Conservation (phyloP, 2,888 invertebrate species). For the Incurvaria masculella region DNA sequence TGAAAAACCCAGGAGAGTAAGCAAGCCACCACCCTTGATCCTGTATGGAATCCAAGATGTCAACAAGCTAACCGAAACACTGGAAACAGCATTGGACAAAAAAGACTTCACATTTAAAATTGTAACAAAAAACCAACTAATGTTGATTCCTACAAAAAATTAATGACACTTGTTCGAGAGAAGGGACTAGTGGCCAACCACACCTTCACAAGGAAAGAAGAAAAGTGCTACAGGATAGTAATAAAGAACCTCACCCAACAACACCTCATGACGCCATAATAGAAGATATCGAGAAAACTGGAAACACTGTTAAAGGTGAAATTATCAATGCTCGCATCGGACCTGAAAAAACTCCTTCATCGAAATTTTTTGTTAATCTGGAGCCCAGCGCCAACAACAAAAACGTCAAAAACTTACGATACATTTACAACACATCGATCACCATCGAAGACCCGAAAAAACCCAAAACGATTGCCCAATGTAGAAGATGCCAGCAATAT, state of each 20-base stretch:
- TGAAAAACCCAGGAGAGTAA: neutral
- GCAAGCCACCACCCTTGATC: slow-evolving; percentile 20
- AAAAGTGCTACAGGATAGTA: slow-evolving; percentile 5
- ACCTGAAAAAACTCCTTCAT: neutral
- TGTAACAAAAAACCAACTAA: neutral
- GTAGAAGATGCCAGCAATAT: slow-evolving; percentile 1
- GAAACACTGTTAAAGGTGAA: neutral
- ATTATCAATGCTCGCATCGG: slow-evolving; percentile 2
- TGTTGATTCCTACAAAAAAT: neutral
- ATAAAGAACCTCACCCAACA: slow-evolving; percentile 11
- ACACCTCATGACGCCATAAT: slow-evolving; percentile 1
- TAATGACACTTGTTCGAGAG: neutral
- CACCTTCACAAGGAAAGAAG: neutral
- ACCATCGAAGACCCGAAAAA: slow-evolving; percentile 3
- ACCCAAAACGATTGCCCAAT: neutral
- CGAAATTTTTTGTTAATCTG: slow-evolving; percentile 3
- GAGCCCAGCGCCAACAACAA: slow-evolving; percentile 2
- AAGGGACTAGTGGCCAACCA: neutral
- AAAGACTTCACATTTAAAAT: neutral
- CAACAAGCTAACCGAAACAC: neutral
- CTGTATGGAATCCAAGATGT: slow-evolving; percentile 21
- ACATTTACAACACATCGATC: neutral
- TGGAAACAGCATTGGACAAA: neutral
- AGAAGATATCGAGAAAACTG: neutral
- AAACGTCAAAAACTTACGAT: neutral